A percentile compares a stretch with the other conserved stretches of the same genome.
Evolutionary conservation across 2,113 vertebrate genomes (phyloP).

Genomic region (Alces alces): DNA sequence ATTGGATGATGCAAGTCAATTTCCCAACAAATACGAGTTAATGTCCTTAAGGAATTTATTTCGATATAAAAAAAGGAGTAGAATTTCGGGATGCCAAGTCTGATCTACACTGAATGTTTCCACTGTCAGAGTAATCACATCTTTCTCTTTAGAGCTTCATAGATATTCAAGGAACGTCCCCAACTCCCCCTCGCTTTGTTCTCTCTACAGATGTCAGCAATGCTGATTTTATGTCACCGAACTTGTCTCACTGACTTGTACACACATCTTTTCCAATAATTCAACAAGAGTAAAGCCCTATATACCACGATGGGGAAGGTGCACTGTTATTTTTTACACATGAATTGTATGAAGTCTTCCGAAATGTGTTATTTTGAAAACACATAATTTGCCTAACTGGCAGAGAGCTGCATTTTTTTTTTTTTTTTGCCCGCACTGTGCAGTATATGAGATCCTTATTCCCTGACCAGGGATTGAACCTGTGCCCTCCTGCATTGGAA

Average conservation of each 20-base stretch:
- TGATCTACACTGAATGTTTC: neutral
- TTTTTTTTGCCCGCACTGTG: neutral
- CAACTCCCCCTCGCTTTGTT: accelerated
- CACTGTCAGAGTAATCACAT: neutral
- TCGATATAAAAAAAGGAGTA: accelerated
- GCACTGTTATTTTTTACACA: accelerated
- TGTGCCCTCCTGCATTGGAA: accelerated
- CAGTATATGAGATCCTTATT: neutral
- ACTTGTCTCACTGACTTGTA: accelerated
- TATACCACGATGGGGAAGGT: accelerated
- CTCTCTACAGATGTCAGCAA: neutral
- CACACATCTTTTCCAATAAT: too few species aligned
- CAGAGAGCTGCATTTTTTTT: neutral
- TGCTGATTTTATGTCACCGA: neutral
- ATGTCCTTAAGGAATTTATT: neutral
- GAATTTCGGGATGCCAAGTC: neutral
- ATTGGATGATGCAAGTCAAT: neutral
- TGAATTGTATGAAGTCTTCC: neutral
- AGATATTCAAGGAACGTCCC: neutral
- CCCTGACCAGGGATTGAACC: neutral
- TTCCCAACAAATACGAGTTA: neutral
- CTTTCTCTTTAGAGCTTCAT: neutral
- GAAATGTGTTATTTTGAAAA: neutral
- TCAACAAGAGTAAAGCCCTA: neutral
- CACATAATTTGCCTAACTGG: too few species aligned